phyloP scores from a whole-genome alignment of 92 coral and sea anemone genomes.

The Blastomussa wellsi region DNA sequence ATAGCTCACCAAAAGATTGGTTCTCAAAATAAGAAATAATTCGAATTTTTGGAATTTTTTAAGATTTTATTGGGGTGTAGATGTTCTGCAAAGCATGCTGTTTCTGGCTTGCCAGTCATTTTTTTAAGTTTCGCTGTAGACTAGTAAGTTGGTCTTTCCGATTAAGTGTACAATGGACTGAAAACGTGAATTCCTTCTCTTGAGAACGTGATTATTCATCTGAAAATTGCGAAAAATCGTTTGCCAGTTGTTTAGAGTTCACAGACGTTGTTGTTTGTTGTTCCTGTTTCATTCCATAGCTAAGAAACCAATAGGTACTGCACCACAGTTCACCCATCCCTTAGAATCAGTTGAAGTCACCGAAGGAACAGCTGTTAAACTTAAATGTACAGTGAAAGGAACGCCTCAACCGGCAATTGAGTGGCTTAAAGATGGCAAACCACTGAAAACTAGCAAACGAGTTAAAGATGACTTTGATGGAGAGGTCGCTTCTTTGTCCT shows the following conservation, averaged over 20 bases:
- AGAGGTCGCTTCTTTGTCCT: conserved; percentile 48
- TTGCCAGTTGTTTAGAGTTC: background rate
- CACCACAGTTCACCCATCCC: conserved; percentile 60
- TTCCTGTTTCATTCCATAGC: conserved; percentile 33
- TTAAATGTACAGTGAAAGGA: conserved; percentile 65
- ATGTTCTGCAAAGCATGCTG: background rate
- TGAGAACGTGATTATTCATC: too few species aligned
- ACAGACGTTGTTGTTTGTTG: background rate
- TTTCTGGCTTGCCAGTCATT: too few species aligned
- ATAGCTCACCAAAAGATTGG: background rate
- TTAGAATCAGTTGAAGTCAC: conserved; percentile 57
- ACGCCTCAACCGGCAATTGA: conserved; percentile 73
- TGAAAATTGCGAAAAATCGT: too few species aligned
- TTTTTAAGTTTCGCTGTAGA: background rate
- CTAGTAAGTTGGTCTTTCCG: background rate
- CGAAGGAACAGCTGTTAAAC: conserved; percentile 69
- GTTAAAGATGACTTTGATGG: conserved; percentile 54
- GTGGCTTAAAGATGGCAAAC: conserved; percentile 77
- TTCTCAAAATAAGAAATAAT: background rate
- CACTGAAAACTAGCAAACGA: conserved; percentile 51
- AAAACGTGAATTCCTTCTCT: background rate
- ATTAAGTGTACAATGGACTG: background rate
- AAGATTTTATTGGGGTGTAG: background rate
- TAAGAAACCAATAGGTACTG: conserved; percentile 57
- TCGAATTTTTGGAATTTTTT: background rate